Evolutionary conservation across 2,113 vertebrate species (phyloP), one percentile per base, ranked within the genome.

Genomic region (Lonchura striata): DNA sequence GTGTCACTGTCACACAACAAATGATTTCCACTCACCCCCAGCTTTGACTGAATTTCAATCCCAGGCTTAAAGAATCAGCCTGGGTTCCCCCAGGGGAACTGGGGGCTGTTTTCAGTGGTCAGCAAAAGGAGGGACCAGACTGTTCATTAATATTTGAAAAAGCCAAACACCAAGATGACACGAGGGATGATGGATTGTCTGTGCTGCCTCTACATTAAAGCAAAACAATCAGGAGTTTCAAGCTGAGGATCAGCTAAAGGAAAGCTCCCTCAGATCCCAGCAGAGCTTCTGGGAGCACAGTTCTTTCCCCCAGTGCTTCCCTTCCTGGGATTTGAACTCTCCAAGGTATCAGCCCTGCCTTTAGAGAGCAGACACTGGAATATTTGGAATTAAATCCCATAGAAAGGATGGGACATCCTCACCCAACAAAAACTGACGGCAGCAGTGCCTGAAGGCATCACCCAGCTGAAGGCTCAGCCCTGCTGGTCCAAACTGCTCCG

Each of bases 71-170:
- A 86, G 88, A 86, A 39, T 85, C 64, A 52, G 94, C 60, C 61
- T 70, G 53, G 47, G 22, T 46, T 82, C 91, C 77, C 92, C 80
- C 95, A 13, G 69, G 95, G 96, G 96, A 94, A n/a, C 2, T 46
- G 0, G 5, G 53, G 64, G 15, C 42, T 75, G 52, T 96, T 97
- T 95, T 91, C 79, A 88, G 76, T 68, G 84, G 89, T 96, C 95
- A 97, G 96, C 96, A 95, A 88, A 97, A 95, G 88, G 84, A 74
- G 95, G 89, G 76, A 66, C 77, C 92, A 89, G 71, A 75, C 79
- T 90, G 78, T 78, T 96, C 96, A 97, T 97, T 95, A 97, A 97
- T 97, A 96, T 96, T 98, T 97, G 80, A 97, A 54, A 95, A 96
- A 94, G 85, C 82, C 92, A 41, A 96, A 96, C 53, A 60, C 84